Conservation (phyloP, 2,797 vertebrate genomes). For the Pelochelys cantorii region DNA sequence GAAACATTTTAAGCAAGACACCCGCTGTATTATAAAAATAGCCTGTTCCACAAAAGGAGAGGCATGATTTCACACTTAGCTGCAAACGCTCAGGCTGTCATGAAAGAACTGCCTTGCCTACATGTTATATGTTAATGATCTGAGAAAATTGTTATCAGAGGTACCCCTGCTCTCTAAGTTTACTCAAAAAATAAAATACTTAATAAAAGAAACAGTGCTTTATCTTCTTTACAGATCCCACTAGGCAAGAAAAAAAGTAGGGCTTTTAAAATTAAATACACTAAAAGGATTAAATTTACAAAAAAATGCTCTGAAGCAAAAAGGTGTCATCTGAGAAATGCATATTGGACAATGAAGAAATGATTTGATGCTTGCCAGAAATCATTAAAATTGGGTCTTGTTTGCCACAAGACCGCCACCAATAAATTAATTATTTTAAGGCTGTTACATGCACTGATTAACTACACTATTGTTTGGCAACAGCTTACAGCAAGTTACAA, state of each 20-base stretch:
- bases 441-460: not conserved
- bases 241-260: slow-evolving; percentile 59
- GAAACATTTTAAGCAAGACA: slow-evolving; percentile 62
- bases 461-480: not conserved
- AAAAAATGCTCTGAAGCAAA: slow-evolving; percentile 33
- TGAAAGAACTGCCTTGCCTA: slow-evolving; percentile 69
- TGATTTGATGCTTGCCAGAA: not conserved
- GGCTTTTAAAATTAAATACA: slow-evolving; percentile 59
- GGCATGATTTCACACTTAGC: slow-evolving; percentile 74
- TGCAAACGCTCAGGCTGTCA: slow-evolving; percentile 33
- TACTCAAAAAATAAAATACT: slow-evolving; percentile 8
- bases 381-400: not conserved
- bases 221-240: slow-evolving; percentile 64
- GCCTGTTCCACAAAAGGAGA: slow-evolving; percentile 75
- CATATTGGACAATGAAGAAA: not conserved
- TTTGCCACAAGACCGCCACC: not conserved
- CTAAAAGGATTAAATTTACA: slow-evolving; percentile 67
- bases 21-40: slow-evolving; percentile 76
- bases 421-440: not conserved
- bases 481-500: not conserved
- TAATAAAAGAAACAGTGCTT: not conserved
- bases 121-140: slow-evolving; percentile 67
- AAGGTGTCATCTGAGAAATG: slow-evolving; percentile 43
- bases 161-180: slow-evolving; percentile 68
- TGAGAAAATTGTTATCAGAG: slow-evolving; percentile 70